These are phyloP conservation scores for Atherix ibis DNA, from an alignment of 2,888 invertebrate genomes.

Conservation along the genomic window DNA sequence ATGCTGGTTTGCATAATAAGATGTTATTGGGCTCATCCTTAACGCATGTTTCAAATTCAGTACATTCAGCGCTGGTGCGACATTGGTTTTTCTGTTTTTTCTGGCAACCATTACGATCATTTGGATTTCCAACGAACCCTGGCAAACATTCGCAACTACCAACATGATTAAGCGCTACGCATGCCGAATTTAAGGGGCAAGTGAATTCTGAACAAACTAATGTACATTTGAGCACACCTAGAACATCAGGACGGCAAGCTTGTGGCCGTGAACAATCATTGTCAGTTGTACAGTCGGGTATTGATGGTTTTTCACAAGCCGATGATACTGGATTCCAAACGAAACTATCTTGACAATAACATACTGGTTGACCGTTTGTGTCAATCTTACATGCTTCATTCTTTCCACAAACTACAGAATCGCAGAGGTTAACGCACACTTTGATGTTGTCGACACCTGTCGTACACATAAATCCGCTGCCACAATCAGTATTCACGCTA, in stretches of 20 bases:
- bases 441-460: slow-evolving; percentile 43
- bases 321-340: slow-evolving; percentile 73
- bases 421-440: slow-evolving; percentile 64
- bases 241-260: slow-evolving; percentile 66
- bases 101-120: slow-evolving; percentile 75
- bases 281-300: slow-evolving; percentile 62
- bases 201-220: slow-evolving; percentile 65
- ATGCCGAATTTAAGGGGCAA: slow-evolving; percentile 70
- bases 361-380: slow-evolving; percentile 49
- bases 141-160: slow-evolving; percentile 70
- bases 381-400: slow-evolving; percentile 66
- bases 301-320: slow-evolving; percentile 69
- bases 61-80: slow-evolving; percentile 61
- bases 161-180: slow-evolving; percentile 53
- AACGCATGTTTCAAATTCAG: slow-evolving; percentile 66
- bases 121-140: slow-evolving; percentile 78
- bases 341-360: slow-evolving; percentile 62
- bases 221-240: slow-evolving; percentile 71
- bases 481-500: slow-evolving; percentile 53
- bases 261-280: slow-evolving; percentile 52
- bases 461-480: slow-evolving; percentile 51
- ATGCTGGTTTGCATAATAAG: slow-evolving; percentile 59
- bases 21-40: slow-evolving; percentile 38
- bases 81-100: slow-evolving; percentile 59
- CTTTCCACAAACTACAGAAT: slow-evolving; percentile 63